phyloP scores from a whole-genome alignment of 2,888 invertebrate species.

The Zele albiditarsus region DNA sequence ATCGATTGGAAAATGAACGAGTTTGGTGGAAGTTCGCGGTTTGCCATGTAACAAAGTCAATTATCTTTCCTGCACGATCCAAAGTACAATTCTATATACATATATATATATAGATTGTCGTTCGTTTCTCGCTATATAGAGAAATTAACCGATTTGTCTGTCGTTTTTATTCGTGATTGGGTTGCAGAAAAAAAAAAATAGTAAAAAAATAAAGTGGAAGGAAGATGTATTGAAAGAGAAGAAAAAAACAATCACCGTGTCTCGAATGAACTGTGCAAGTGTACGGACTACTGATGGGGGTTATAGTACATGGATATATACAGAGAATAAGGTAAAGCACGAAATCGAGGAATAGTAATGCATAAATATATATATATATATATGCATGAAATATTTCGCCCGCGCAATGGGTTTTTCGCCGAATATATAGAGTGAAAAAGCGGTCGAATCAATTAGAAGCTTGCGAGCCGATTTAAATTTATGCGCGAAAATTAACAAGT shows the following conservation, averaged over 20 bases:
- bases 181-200: not conserved
- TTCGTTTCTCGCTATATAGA: not conserved
- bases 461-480: conserved; percentile 64
- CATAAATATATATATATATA: not conserved
- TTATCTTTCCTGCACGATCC: conserved; percentile 19
- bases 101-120: not conserved
- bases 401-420: conserved; percentile 16
- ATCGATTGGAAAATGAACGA: conserved; percentile 33
- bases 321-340: not conserved
- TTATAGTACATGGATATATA: not conserved
- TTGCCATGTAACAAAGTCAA: conserved; percentile 33
- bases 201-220: not conserved
- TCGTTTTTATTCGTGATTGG: conserved; percentile 26
- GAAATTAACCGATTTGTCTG: conserved; percentile 28
- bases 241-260: not conserved
- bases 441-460: conserved; percentile 65
- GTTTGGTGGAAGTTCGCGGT: conserved; percentile 23
- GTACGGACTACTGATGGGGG: not conserved
- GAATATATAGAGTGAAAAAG: not conserved
- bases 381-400: too few relatives aligned
- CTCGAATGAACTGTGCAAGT: not conserved
- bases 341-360: not conserved
- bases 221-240: not conserved
- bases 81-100: not conserved
- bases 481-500: conserved; percentile 72